Conservation (phyloP, 2,113 vertebrate genomes). For the Phrynocephalus versicolor region DNA sequence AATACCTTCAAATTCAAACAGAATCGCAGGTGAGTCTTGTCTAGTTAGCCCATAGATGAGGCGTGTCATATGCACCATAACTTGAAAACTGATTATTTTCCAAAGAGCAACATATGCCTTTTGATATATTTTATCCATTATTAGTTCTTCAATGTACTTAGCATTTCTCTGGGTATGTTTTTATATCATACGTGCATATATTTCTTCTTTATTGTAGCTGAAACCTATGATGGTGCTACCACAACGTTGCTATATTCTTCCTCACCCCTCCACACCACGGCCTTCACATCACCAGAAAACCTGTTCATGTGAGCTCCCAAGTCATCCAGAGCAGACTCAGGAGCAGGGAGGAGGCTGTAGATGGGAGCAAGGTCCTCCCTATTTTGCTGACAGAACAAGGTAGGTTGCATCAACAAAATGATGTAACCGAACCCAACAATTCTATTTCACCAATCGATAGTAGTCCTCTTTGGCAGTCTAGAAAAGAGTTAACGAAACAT, state of each 20-base stretch:
- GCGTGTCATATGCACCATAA: neutral
- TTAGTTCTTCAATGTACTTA: neutral
- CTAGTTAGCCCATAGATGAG: neutral
- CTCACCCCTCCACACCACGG: neutral
- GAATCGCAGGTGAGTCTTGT: neutral
- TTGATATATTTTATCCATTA: neutral
- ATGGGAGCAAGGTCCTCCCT: too few relatives aligned
- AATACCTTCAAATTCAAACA: slow-evolving; percentile 82
- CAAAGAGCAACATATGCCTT: neutral
- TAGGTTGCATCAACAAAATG: too few relatives aligned
- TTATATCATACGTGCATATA: too few relatives aligned
- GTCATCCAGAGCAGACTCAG: neutral
- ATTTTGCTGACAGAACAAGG: too few relatives aligned
- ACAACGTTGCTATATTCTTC: neutral
- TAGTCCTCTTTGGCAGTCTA: too few relatives aligned
- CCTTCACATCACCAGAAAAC: neutral
- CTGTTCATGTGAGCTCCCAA: neutral
- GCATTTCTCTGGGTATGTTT: neutral
- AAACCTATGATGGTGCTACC: neutral
- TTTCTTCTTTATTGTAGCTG: neutral
- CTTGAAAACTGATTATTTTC: neutral
- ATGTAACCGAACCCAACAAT: too few relatives aligned
- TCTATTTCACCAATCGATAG: too few relatives aligned
- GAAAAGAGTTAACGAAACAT: too few relatives aligned
- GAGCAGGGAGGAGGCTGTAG: neutral